Base-by-base conservation (phyloP, 2,888 invertebrate species). In the Pristionchus fissidentatus region DNA sequence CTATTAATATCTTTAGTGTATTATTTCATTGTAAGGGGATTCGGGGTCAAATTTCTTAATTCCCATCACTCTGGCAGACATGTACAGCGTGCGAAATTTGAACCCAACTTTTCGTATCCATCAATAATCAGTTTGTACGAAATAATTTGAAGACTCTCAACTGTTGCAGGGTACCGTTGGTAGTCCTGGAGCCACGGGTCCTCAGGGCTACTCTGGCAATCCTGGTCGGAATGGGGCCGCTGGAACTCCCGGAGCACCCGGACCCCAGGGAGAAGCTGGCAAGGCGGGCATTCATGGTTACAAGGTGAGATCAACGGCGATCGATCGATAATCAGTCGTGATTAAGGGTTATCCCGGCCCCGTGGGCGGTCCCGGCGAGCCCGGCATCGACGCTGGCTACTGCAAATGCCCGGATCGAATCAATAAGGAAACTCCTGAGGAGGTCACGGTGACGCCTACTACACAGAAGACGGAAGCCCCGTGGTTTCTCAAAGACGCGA, bases 361-460 rank as follows among this genome's bases (percentile, higher is more conserved):
- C 10, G 26, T 26, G 19, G 83, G 83, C 5, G 38, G 5, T 22
- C 46, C 49, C 41, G 83, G 83, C 15, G 55, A 22, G 29, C 83
- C 83, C 22, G 83, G 83, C 13, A 10, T 26, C 2, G 83, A 83
- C 41, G 83, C 83, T 13, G 83, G 83, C 4, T 83, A 83, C 73
- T 83, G 83, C 52, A 49, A 52, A n/a, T 83, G 83, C 41, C 83
- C 83, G 43, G 60, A 15, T 8, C 15, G 81, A n/a, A 32, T 66
- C 19, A 32, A 26, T 57, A 29, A 19, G 26, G 55, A 35, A 52
- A 15, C 10, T 13, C 4, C 22, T 1, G 73, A 73, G 10, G 43
- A 7, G 43, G 46, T 46, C 29, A 46, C 38, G 19, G 60, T 60
- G 38, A 7, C 38, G 38, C 19, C 15, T 8, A 70, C 70, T 7